phyloP scores from a whole-genome alignment of 2,888 invertebrate species.

The Tribolium freemani region DNA sequence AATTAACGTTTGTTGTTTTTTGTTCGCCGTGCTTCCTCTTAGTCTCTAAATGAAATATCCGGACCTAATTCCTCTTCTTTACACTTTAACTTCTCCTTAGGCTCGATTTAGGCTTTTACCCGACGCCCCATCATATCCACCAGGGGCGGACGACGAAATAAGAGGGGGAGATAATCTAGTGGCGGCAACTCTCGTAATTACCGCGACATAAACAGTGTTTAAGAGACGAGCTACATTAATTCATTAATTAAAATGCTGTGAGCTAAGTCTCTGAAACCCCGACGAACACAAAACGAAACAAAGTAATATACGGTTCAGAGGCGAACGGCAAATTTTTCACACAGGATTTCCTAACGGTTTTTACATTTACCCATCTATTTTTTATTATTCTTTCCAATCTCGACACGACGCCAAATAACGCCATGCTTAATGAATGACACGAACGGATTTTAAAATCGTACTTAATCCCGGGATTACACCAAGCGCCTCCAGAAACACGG shows the following conservation, averaged over 20 bases:
- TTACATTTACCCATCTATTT: constrained; percentile 1
- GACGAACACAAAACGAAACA: constrained; percentile 47
- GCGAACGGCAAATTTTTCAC: constrained; percentile 32
- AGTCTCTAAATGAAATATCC: constrained; percentile 50
- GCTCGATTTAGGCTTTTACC: constrained; percentile 63
- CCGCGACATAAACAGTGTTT: constrained; percentile 70
- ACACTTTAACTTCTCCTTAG: constrained; percentile 63
- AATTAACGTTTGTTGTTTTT: constrained; percentile 56
- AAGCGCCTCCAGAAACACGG: constrained; percentile 32
- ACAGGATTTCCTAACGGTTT: constrained; percentile 14
- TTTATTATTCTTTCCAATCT: constrained; percentile 18
- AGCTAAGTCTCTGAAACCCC: constrained; percentile 53
- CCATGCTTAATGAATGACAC: constrained; percentile 27
- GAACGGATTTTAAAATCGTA: constrained; percentile 22
- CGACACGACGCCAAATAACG: constrained; percentile 1
- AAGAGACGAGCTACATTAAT: constrained; percentile 70
- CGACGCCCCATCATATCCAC: constrained; percentile 32
- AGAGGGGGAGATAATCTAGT: constrained; percentile 58
- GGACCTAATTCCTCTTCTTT: constrained; percentile 57
- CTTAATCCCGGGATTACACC: constrained; percentile 33
- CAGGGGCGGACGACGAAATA: constrained; percentile 37
- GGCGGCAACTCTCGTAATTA: constrained; percentile 68
- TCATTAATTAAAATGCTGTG: constrained; percentile 69
- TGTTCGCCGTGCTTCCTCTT: constrained; percentile 6
- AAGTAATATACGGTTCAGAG: constrained; percentile 43